phyloP scores from a whole-genome alignment of 2,113 vertebrate genomes.

The Leucopternis melanops region DNA sequence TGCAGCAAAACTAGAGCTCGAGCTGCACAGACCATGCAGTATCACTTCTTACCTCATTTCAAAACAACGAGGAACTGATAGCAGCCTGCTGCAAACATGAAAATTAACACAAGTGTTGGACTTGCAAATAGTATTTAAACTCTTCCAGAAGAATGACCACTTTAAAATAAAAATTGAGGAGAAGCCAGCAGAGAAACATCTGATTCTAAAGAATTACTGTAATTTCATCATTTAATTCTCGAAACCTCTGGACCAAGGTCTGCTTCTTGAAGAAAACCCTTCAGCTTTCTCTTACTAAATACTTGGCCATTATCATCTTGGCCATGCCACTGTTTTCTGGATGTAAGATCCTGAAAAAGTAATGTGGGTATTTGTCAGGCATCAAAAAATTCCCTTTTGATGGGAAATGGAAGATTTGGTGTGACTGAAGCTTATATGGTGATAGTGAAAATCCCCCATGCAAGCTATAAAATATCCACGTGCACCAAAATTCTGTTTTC shows the following conservation, averaged over 20 bases:
- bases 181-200: not conserved
- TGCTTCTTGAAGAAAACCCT: not conserved
- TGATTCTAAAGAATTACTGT: not conserved
- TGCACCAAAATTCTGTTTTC: not conserved
- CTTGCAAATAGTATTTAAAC: not conserved
- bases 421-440: not conserved
- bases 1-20: not conserved
- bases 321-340: not conserved
- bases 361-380: not conserved
- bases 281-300: not conserved
- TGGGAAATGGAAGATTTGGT: not conserved
- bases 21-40: not conserved
- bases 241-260: not conserved
- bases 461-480: not conserved
- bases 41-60: not conserved
- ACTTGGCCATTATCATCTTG: not conserved
- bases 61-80: not conserved
- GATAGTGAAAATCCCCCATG: not conserved
- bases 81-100: not conserved
- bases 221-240: not conserved
- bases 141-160: not conserved
- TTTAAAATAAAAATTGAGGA: not conserved
- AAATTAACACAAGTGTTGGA: not conserved
- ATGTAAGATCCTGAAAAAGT: not conserved
- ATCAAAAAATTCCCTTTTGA: not conserved